These are phyloP conservation scores for Didymodactylos carnosus DNA, from an alignment of 2,888 invertebrate genomes.

Conservation along the genomic window DNA sequence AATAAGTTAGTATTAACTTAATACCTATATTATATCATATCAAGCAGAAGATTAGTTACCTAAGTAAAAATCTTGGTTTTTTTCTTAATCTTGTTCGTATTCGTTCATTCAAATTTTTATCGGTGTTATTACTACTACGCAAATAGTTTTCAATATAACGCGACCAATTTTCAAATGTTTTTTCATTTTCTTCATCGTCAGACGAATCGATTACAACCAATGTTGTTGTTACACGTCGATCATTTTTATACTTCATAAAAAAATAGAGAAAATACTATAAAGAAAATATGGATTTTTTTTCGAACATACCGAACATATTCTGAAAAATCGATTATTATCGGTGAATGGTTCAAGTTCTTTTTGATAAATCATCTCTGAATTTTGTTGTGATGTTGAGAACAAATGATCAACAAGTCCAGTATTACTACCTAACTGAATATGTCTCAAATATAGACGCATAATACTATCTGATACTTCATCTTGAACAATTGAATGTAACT, in stretches of 20 bases:
- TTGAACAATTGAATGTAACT: background rate
- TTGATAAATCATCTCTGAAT: background rate
- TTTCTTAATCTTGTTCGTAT: background rate
- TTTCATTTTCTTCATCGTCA: background rate
- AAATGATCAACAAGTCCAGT: background rate
- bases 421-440: background rate
- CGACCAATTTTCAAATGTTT: background rate
- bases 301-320: background rate
- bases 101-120: background rate
- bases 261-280: background rate
- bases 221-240: background rate
- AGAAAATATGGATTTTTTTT: too few relatives aligned
- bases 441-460: background rate
- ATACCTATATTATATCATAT: too few relatives aligned
- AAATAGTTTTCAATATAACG: background rate
- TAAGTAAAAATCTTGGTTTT: background rate
- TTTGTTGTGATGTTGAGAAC: background rate
- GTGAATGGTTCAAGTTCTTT: background rate
- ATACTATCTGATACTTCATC: background rate
- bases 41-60: too few relatives aligned
- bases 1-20: too few relatives aligned
- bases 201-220: background rate
- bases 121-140: background rate
- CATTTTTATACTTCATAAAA: background rate
- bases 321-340: background rate